Base-by-base conservation (phyloP, 53 echinoderm and acorn worm genomes). In the Holothuria scabra region DNA sequence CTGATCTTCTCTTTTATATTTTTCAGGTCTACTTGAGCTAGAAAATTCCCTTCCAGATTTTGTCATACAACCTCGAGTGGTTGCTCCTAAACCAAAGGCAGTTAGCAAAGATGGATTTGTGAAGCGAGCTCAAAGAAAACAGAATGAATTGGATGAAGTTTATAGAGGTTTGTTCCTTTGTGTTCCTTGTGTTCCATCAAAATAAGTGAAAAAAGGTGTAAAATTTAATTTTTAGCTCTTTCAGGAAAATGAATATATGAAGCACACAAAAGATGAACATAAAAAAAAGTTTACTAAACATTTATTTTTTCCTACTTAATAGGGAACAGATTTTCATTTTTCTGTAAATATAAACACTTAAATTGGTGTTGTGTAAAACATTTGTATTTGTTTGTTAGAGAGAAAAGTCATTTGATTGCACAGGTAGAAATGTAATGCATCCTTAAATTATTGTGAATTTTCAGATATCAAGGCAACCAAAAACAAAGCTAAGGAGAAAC, bases 1-100 rank as follows among this genome's bases (percentile, higher is more conserved):
- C 19, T 24, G 21, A 56, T 23, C 55, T 25, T 21, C 44, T 14
- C 76, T 55, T 30, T 30, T 59, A 28, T 4, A 30, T 62, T 83
- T 76, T 32, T 59, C 67, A 97, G 97, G 97, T 61, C 69, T 97
- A 59, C 67, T 97, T 5, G 94, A 97, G 85, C 84, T 97, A 49
- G 97, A 97, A 78, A 89, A 87, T 63, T 94, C 94, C 10, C 81
- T 97, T 28, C 97, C 97, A 65, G 97, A 94, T 85, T 97, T 94
- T 87, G 97, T 97, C 16, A 92, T 94, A 62, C 97, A 97, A 72
- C 97, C 97, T 16, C 75, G 97, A 26, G 90, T 97, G 41, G 81
- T 90, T 5, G 97, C 97, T 57, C 94, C 97, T 0, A 92, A 92
- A 85, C 97, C 97, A 60, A 97, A 94, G 74, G 90, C 90, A 33